phyloP scores from a whole-genome alignment of 2,797 vertebrate species.

The Orestias chungarensis region DNA sequence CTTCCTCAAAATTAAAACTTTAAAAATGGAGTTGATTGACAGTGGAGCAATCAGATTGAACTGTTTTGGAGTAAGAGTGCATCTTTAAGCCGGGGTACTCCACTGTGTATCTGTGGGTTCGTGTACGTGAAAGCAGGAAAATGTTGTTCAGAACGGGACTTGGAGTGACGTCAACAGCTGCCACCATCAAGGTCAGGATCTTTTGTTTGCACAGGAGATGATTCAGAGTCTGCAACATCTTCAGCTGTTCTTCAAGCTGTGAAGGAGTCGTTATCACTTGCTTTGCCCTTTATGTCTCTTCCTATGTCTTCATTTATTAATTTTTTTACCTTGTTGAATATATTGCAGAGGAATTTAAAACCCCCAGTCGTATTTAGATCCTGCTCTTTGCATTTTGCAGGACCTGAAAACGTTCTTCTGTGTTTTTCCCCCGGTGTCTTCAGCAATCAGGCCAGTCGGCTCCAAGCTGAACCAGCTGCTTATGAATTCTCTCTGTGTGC shows the following conservation, averaged over 20 bases:
- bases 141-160: constrained; percentile 17
- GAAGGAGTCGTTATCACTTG: constrained; percentile 43
- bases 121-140: neutral
- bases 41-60: neutral
- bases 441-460: constrained; percentile 43
- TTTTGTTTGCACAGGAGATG: constrained; percentile 40
- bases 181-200: constrained; percentile 46
- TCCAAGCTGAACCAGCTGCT: constrained; percentile 60
- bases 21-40: no score
- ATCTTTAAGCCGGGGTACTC: neutral
- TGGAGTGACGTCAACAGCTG: constrained; percentile 66
- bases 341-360: constrained; percentile 1
- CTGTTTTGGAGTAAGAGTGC: neutral
- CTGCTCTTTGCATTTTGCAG: constrained; percentile 6
- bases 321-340: neutral
- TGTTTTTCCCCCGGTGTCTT: constrained; percentile 20
- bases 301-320: neutral
- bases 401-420: constrained; percentile 26
- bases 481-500: constrained; percentile 61
- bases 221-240: constrained; percentile 63
- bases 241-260: constrained; percentile 64
- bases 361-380: constrained; percentile 3
- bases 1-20: no score
- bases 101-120: neutral
- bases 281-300: constrained; percentile 7